Conservation (phyloP, 2,888 invertebrate genomes). For the Teinopalpus imperialis region DNA sequence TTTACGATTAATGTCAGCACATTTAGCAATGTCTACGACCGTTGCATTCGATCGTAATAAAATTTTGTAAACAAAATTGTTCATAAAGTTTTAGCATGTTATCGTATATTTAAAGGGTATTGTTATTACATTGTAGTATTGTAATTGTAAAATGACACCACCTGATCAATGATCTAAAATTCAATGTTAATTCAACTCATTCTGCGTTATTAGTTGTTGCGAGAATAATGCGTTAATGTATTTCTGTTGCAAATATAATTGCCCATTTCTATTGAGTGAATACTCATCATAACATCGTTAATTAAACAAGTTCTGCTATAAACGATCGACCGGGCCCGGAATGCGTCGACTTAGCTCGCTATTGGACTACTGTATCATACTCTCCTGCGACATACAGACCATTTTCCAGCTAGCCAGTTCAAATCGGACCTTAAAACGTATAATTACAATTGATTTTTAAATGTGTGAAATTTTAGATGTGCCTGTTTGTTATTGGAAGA, state of each 20-base stretch:
- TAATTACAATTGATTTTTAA: slow-evolving; percentile 7
- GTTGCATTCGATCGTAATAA: neutral
- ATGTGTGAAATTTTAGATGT: slow-evolving; percentile 5
- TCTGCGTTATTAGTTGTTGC: too few relatives aligned
- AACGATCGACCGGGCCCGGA: slow-evolving; percentile 35
- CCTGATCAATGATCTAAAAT: too few relatives aligned
- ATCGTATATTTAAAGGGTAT: too few relatives aligned
- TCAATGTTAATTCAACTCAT: too few relatives aligned
- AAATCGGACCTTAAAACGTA: slow-evolving; percentile 1
- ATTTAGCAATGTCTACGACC: slow-evolving; percentile 30
- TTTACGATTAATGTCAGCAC: slow-evolving; percentile 30
- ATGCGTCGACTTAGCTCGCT: slow-evolving; percentile 27
- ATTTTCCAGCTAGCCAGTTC: slow-evolving; percentile 25
- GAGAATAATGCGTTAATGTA: slow-evolving; percentile 5
- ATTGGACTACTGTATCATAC: slow-evolving; percentile 53
- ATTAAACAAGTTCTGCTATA: slow-evolving; percentile 36
- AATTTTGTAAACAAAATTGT: neutral
- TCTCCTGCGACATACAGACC: slow-evolving; percentile 35
- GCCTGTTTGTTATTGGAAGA: slow-evolving; percentile 29
- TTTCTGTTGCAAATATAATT: slow-evolving; percentile 13
- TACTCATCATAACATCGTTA: slow-evolving; percentile 31
- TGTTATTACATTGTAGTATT: too few relatives aligned
- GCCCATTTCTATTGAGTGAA: slow-evolving; percentile 17
- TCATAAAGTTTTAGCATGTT: neutral
- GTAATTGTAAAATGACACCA: too few relatives aligned